Conservation (phyloP, 2,113 vertebrate species). For the Callipepla squamata region DNA sequence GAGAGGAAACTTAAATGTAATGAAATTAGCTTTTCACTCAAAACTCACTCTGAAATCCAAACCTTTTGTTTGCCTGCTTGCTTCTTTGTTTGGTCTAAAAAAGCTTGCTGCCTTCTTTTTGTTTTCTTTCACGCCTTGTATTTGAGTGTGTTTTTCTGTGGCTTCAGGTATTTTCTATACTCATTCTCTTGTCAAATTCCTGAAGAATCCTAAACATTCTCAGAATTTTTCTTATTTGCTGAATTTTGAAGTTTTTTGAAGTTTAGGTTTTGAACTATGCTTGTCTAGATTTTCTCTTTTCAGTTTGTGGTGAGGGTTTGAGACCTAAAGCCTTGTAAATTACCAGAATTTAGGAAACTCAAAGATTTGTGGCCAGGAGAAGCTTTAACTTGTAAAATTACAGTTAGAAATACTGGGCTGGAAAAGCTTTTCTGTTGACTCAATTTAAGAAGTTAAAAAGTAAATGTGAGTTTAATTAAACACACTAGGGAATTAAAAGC, state of each 20-base stretch:
- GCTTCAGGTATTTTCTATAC: background rate
- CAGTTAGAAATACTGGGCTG: background rate
- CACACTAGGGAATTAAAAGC: background rate
- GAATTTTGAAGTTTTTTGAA: background rate
- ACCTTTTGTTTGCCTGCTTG: background rate
- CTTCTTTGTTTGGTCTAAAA: background rate
- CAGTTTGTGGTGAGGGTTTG: background rate
- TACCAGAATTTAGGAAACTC: background rate
- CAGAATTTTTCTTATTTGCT: background rate
- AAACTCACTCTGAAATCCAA: background rate
- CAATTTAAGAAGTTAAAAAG: background rate
- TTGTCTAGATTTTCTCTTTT: background rate
- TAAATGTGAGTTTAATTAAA: background rate
- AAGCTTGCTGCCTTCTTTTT: background rate
- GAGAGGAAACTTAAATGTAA: background rate
- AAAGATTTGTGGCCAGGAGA: background rate
- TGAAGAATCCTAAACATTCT: background rate
- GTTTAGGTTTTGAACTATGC: background rate
- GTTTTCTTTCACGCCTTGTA: background rate
- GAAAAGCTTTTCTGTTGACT: background rate
- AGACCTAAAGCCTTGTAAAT: background rate
- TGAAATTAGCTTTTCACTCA: background rate
- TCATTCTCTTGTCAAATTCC: background rate
- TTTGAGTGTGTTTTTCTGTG: background rate
- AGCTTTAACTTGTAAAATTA: background rate